Conservation (phyloP, 2,113 vertebrate species). For the Chlamydotis undulata region DNA sequence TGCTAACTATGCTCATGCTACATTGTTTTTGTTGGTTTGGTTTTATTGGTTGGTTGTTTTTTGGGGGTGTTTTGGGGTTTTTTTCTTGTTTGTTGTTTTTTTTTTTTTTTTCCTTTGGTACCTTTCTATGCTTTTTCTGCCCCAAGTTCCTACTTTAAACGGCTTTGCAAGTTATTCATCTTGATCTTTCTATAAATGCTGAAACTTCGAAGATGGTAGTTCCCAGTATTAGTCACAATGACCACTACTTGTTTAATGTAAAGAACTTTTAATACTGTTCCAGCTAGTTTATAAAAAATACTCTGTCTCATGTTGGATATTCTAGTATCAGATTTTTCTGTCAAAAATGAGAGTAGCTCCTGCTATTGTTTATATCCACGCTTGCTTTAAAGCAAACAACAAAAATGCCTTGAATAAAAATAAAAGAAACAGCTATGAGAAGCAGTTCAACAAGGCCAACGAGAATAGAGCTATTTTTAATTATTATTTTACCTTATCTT, state of each 20-base stretch:
- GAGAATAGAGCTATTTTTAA: neutral
- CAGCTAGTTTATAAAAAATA: neutral
- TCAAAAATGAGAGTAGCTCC: neutral
- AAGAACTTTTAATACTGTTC: neutral
- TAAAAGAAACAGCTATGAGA: neutral
- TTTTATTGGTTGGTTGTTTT: neutral
- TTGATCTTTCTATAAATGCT: neutral
- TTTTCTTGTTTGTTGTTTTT: too few species aligned
- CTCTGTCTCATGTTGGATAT: neutral
- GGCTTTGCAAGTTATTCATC: neutral
- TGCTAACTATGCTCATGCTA: neutral
- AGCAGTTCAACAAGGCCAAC: neutral
- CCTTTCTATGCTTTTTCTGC: neutral
- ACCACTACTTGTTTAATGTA: neutral
- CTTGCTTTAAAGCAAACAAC: neutral
- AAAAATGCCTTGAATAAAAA: neutral
- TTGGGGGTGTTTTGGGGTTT: fast-evolving
- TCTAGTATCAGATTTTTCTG: neutral
- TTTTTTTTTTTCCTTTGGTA: neutral
- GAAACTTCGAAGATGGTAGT: neutral
- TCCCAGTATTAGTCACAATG: neutral
- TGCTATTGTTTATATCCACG: neutral
- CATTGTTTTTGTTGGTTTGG: neutral
- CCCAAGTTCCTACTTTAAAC: neutral
- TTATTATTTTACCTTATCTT: neutral